Evolutionary conservation across 2,113 vertebrate species (phyloP).

Genomic region (Dipodomys merriami): DNA sequence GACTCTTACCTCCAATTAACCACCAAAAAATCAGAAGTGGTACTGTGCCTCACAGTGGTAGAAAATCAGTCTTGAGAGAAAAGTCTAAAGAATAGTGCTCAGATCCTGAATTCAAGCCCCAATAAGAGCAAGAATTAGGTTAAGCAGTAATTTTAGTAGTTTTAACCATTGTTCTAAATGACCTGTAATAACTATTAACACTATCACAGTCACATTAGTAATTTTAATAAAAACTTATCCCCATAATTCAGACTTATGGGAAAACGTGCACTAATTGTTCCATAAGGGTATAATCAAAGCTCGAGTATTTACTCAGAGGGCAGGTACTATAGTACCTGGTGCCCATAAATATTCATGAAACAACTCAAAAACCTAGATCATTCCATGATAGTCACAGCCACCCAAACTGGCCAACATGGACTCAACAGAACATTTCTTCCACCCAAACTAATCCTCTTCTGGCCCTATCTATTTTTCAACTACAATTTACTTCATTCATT

Average conservation of each 20-base stretch:
- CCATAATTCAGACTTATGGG: background rate
- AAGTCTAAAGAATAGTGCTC: too few species aligned
- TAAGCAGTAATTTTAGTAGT: background rate
- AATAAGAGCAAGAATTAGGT: background rate
- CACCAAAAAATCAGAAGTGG: too few species aligned
- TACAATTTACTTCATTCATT: background rate
- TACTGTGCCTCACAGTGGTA: too few species aligned
- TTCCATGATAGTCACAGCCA: background rate
- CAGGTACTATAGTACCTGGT: background rate
- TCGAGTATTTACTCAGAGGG: background rate
- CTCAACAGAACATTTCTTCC: background rate
- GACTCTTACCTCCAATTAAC: too few species aligned
- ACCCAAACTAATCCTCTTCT: background rate
- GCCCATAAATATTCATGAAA: background rate
- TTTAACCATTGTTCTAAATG: background rate
- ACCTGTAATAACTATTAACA: background rate
- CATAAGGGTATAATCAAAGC: background rate
- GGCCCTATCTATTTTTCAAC: background rate
- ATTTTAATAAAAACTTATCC: constrained; percentile 12
- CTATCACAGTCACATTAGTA: background rate
- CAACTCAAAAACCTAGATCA: background rate
- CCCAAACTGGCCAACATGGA: background rate
- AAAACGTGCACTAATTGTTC: background rate
- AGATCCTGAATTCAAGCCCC: too few species aligned
- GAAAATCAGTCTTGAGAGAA: too few species aligned